Conservation (phyloP, 2,888 invertebrate species). For the Augiades crinisus region DNA sequence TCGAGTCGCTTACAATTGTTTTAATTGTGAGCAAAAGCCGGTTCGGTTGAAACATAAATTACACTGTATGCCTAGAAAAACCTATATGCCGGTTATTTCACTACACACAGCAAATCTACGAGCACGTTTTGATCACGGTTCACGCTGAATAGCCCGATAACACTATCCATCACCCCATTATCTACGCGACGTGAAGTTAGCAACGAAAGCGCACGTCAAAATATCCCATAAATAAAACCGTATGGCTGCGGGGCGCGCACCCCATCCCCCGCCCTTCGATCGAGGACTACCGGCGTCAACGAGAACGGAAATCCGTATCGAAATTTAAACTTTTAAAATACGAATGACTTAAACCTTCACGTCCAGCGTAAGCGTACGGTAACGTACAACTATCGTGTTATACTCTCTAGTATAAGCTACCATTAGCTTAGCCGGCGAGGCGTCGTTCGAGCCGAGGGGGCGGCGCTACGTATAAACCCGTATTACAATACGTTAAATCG, state of each 20-base stretch:
- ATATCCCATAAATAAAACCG: conserved; percentile 77
- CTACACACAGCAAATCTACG: conserved; percentile 53
- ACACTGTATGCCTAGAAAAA: conserved; percentile 36
- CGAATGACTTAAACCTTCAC: conserved; percentile 48
- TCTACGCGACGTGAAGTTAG: conserved; percentile 73
- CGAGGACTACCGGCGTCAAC: conserved; percentile 40
- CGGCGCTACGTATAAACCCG: conserved; percentile 51
- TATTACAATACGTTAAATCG: conserved; percentile 69
- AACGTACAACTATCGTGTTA: conserved; percentile 47
- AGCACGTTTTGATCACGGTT: conserved; percentile 59
- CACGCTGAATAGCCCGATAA: conserved; percentile 75
- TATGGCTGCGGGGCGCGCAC: conserved; percentile 61
- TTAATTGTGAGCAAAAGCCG: conserved; percentile 43
- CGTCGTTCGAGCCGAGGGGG: conserved; percentile 40
- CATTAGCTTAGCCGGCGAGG: conserved; percentile 37
- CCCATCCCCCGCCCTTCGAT: conserved; percentile 53
- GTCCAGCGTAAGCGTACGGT: conserved; percentile 49
- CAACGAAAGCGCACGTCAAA: conserved; percentile 74
- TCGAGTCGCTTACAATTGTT: conserved; percentile 37
- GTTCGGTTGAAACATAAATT: conserved; percentile 40
- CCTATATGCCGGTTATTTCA: conserved; percentile 55
- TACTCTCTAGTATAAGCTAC: no score
- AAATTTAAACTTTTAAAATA: conserved; percentile 46
- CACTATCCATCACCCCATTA: conserved; percentile 80
- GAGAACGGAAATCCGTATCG: conserved; percentile 47